Evolutionary conservation across 1,140 invertebrate genomes (phyloP).

Genomic region (Dendrolimus kikuchii): DNA sequence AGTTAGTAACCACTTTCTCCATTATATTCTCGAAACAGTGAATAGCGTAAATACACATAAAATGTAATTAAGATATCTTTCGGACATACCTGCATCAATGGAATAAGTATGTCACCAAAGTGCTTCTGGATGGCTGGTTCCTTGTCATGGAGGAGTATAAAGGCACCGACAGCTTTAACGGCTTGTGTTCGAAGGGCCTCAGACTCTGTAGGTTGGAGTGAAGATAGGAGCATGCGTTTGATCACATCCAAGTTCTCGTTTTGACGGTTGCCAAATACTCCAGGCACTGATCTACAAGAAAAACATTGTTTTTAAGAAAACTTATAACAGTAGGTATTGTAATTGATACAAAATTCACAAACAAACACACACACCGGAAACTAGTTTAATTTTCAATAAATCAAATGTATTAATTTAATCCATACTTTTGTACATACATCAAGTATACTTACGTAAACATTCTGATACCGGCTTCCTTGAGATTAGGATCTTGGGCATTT

Average conservation of each 20-base stretch:
- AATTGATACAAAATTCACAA: too few species aligned
- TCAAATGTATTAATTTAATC: background rate
- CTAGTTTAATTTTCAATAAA: too few species aligned
- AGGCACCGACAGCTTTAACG: slow-evolving; percentile 89
- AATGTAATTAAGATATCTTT: too few species aligned
- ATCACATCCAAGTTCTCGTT: slow-evolving; percentile 93
- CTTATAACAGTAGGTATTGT: background rate
- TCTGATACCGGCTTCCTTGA: slow-evolving; percentile 95
- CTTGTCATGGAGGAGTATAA: slow-evolving; percentile 93
- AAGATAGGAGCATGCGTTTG: slow-evolving; percentile 93
- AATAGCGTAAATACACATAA: too few species aligned
- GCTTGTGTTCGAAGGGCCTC: slow-evolving; percentile 86
- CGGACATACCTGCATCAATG: slow-evolving; percentile 77
- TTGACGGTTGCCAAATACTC: slow-evolving; percentile 97
- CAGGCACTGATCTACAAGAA: slow-evolving; percentile 87
- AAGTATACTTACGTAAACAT: slow-evolving; percentile 87
- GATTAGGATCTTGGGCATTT: slow-evolving; percentile 82
- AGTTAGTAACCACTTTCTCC: too few species aligned
- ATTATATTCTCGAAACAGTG: too few species aligned
- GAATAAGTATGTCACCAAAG: slow-evolving; percentile 88
- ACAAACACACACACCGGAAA: too few species aligned
- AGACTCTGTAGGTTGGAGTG: slow-evolving; percentile 80
- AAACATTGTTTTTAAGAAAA: slow-evolving; percentile 3
- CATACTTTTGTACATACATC: background rate
- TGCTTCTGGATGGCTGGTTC: slow-evolving; percentile 90